Base-by-base conservation (phyloP, 1,140 invertebrate genomes). In the Formica exsecta region DNA sequence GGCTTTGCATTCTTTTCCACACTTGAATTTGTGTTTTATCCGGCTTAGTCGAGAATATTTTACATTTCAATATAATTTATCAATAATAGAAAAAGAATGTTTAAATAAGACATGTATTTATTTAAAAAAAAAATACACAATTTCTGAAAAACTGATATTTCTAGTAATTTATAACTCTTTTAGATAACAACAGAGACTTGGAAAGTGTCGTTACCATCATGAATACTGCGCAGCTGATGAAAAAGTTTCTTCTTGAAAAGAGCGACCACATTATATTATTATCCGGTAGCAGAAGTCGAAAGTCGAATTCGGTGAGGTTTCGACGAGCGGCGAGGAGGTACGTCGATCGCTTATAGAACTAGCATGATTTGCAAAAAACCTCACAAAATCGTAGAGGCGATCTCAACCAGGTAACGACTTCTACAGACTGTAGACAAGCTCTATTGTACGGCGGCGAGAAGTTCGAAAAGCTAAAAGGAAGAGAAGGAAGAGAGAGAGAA, bases 281-380 rank as follows among this genome's bases (percentile, higher is more conserved):
- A 85, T 79, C 48, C 83, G 73, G 73, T 85, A 85, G 79, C 65
- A 61, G 36, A 70, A 86, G 51, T 86, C 74, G 66, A 87, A 87
- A 54, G 62, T 83, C 51, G 79, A 83, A 83, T 83, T 83, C 68
- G 79, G 79, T 61, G 68, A 74, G 32, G 38, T 61, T 83, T 62
- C 80, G 61, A 85, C 44, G 62, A 41, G 64, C 11, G 32, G 48
- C 38, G 66, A 62, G 62, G 66, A 62, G 62, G 77, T 41, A 85
- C 22, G 41, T 7, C 25, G 13, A 38, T 11, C 36, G 44, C 44
- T 76, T 84, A 87, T 84, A 70, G 84, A 86, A 66, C 44, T 57
- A 77, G 57, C 61, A 92, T 92, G 89, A 92, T 86, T 92, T 91
- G 89, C 88, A 89, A 87, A 88, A 88, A 85, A 48, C 41, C n/a